Evolutionary conservation across 2,888 invertebrate genomes (phyloP), one percentile per base, ranked within the genome.

Genomic region (Dicroscelio sp.): DNA sequence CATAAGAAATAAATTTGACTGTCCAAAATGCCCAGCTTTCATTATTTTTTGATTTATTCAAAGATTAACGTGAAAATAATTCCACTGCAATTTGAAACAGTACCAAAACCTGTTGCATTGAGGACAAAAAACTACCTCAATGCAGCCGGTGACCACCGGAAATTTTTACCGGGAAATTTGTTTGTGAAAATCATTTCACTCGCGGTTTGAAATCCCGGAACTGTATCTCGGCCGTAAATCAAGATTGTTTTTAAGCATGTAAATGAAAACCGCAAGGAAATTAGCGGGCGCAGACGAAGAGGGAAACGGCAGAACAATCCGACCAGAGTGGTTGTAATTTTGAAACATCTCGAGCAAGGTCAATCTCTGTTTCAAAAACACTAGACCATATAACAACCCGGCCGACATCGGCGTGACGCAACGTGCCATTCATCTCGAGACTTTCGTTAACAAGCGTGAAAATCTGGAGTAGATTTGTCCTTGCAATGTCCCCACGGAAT

Each of bases 401-500:
- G 43, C 58, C 83, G 78, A 67, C 27, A 48, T 65, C 75, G 48
- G 71, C 31, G 60, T 79, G 78, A 67, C 27, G 43, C 88, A 35
- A 84, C 82, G 52, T 55, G 58, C 79, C 48, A 84, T 78, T 71
- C 63, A 78, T 91, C 88, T 84, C 78, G 20, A 43, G 73, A 71
- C 90, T 90, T 90, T 88, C 86, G 78, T 88, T 93, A 95, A 96
- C 93, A 93, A 88, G 92, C 95, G 94, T 96, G 94, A 95, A 96
- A 95, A 96, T 95, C 94, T 95, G 92, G 95, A 93, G 94, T 95
- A 94, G 92, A 91, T 82, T 90, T 93, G 92, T 88, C 86, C 78
- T 86, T 73, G 86, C 55, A 31, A 52, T 35, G 79, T 80, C 75
- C 73, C 89, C 63, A 88, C 60, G 83, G 87, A 90, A 88, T 80